Evolutionary conservation across 2,113 vertebrate genomes (phyloP).

Genomic region (human): DNA sequence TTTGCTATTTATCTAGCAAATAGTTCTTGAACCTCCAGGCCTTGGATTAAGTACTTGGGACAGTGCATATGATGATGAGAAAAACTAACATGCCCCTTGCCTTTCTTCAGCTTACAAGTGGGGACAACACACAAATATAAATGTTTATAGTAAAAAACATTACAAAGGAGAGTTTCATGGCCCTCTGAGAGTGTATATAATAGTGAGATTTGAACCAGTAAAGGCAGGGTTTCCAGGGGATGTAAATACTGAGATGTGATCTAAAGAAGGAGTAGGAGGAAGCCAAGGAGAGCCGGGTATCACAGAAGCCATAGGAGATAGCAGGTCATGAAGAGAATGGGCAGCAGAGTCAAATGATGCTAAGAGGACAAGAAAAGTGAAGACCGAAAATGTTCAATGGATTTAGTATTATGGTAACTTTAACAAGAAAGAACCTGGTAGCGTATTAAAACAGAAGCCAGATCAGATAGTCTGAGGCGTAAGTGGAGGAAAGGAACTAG

Average conservation of each 20-base stretch:
- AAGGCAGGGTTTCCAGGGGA: neutral
- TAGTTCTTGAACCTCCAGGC: neutral
- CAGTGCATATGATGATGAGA: neutral
- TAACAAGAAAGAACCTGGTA: neutral
- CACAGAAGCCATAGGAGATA: neutral
- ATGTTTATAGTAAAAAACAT: constrained; percentile 25
- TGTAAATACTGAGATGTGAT: neutral
- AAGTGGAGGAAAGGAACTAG: neutral
- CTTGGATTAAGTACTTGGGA: neutral
- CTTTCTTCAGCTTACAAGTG: neutral
- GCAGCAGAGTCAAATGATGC: neutral
- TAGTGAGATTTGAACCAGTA: constrained; percentile 6
- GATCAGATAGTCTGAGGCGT: constrained; percentile 35
- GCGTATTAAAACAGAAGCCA: constrained; percentile 37
- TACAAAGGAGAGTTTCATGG: constrained; percentile 26
- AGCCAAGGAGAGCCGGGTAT: neutral
- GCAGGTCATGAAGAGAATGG: neutral
- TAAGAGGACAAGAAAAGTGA: neutral
- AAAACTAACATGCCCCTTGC: neutral
- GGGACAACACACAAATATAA: neutral
- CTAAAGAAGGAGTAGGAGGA: constrained; percentile 31
- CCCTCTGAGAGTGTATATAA: neutral
- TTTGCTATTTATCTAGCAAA: neutral
- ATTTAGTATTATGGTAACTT: neutral
- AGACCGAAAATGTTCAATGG: neutral